Evolutionary conservation across 2,888 invertebrate genomes (phyloP), one percentile per base, ranked within the genome.

Genomic region (Therioaphis trifolii): DNA sequence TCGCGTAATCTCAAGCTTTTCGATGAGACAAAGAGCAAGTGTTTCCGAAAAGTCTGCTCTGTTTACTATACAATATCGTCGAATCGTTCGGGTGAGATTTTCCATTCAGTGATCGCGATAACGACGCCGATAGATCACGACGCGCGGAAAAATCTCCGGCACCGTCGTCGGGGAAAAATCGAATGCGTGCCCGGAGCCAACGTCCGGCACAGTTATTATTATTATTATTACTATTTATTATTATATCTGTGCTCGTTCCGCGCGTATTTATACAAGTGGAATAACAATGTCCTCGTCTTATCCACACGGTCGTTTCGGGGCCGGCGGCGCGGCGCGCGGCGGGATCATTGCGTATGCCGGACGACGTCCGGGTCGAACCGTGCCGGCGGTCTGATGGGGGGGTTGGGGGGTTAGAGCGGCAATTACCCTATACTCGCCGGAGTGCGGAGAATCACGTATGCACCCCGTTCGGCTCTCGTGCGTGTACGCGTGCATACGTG

Each of bases 401-500:
- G n/a, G 14, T 9, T 1, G 12, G 4, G 1, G 55, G n/a, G n/a
- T n/a, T n/a, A n/a, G n/a, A n/a, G 9, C 9, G 58, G 71, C 80
- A 82, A 82, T 82, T 82, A 63, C 24, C n/a, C n/a, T 35, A 35
- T 35, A 35, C 35, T 35, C n/a, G 40, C 40, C 21, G 27, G 35
- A 49, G 9, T 29, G 7, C 49, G 58, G 72, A 1, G 72, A 18
- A 72, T 72, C 72, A 82, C 80, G 71, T 82, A 82, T 72, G 63
- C 63, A 46, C 12, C 24, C 40, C 18, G 21, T 61, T 74, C 49
- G 63, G 21, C 49, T 72, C 12, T 0, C 9, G 63, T 52, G 72
- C 35, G 40, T 21, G 35, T 72, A 35, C 4, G 18, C 5, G 21
- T 63, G 82, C 80, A 61, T 80, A 80, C 80, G 80, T 80, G 80